Evolutionary conservation across 2,888 invertebrate genomes (phyloP).

Genomic region (Eueremaeus valkanovi): DNA sequence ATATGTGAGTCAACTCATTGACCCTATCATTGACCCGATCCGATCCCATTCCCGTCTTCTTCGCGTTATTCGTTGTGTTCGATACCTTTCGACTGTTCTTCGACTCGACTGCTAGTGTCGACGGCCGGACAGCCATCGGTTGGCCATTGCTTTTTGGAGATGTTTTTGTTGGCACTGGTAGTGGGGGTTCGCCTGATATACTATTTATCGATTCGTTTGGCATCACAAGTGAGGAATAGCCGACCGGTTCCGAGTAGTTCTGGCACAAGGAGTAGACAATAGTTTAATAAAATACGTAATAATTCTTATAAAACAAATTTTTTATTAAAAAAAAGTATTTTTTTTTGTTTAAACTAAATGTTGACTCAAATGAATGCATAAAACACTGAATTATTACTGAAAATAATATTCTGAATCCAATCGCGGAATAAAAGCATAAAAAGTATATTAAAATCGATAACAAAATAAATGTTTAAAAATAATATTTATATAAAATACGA

Average conservation of each 20-base stretch:
- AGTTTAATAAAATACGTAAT: too few species aligned
- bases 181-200: not conserved
- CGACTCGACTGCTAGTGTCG: not conserved
- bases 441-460: too few species aligned
- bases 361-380: too few species aligned
- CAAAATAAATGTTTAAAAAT: too few species aligned
- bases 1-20: conserved; percentile 35
- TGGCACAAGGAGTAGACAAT: not conserved
- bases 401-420: too few species aligned
- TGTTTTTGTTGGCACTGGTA: not conserved
- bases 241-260: conserved; percentile 40
- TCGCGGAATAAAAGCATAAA: too few species aligned
- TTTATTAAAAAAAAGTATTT: too few species aligned
- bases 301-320: too few species aligned
- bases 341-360: too few species aligned
- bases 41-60: not conserved
- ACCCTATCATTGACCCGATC: not conserved
- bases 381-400: too few species aligned
- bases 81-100: not conserved
- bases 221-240: conserved; percentile 39
- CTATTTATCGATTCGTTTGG: conserved; percentile 27
- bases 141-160: conserved; percentile 26
- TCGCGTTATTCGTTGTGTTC: not conserved
- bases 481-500: too few species aligned
- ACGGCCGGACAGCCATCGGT: not conserved